Conservation (phyloP, 2,888 invertebrate species). For the Hydraecia micacea region DNA sequence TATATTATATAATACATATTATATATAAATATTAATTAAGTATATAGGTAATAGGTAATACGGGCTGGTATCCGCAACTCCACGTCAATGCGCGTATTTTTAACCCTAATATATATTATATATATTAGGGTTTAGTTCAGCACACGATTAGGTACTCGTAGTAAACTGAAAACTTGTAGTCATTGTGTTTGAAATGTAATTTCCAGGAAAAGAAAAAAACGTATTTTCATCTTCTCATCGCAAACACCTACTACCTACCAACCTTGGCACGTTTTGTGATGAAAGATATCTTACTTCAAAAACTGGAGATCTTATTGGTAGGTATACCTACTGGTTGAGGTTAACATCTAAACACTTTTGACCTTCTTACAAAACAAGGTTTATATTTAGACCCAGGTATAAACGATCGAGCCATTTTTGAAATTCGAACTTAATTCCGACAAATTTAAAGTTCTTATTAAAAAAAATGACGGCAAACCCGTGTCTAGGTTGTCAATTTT, state of each 20-base stretch:
- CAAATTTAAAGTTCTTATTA: too few relatives aligned
- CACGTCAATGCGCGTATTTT: too few relatives aligned
- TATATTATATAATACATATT: background rate
- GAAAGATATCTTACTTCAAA: conserved; percentile 39
- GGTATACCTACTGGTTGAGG: conserved; percentile 5
- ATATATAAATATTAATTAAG: too few relatives aligned
- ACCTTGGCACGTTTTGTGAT: conserved; percentile 45
- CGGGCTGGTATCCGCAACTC: too few relatives aligned
- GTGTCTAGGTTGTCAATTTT: background rate
- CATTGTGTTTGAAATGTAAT: conserved; percentile 39
- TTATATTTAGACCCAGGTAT: background rate
- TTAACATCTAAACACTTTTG: background rate
- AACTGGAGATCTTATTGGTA: conserved; percentile 45
- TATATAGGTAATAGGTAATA: too few relatives aligned
- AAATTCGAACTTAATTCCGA: too few relatives aligned
- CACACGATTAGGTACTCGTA: conserved; percentile 13
- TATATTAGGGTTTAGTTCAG: conserved; percentile 5
- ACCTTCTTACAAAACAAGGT: background rate
- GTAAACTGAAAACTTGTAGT: conserved; percentile 17
- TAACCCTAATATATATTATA: too few relatives aligned
- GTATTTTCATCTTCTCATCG: conserved; percentile 42
- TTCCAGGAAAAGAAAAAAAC: conserved; percentile 42
- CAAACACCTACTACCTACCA: conserved; percentile 42
- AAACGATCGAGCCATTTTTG: background rate
- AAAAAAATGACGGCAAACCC: background rate